A percentile compares a stretch with the other conserved stretches of the same genome.
These are phyloP conservation scores for Deilephila elpenor DNA, from an alignment of 2,888 invertebrate species.

Conservation along the genomic window DNA sequence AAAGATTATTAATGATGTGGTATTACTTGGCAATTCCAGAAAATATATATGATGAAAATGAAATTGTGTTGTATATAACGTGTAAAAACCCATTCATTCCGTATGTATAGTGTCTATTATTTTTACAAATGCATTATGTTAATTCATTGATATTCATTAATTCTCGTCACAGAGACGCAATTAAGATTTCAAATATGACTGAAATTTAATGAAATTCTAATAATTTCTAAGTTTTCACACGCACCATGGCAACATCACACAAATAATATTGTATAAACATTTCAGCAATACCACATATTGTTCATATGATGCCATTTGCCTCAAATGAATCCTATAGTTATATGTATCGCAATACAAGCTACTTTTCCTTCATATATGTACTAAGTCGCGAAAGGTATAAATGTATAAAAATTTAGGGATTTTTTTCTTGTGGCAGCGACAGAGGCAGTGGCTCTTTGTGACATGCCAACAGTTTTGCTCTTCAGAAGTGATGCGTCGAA, in stretches of 20 bases:
- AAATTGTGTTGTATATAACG: too few species aligned
- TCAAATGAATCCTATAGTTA: neutral
- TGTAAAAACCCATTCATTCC: too few species aligned
- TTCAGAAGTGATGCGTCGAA: constrained; percentile 52
- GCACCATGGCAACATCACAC: neutral
- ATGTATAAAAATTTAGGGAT: neutral
- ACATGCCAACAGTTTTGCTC: constrained; percentile 36
- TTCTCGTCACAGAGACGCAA: too few species aligned
- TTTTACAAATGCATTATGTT: too few species aligned
- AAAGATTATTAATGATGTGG: too few species aligned
- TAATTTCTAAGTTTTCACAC: neutral
- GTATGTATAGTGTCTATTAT: too few species aligned
- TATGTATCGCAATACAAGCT: neutral
- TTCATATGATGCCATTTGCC: neutral
- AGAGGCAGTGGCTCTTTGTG: constrained; percentile 30
- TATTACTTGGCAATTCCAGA: too few species aligned
- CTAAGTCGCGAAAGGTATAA: neutral
- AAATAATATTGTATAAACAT: neutral
- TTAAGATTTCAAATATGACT: too few species aligned
- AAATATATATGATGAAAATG: too few species aligned
- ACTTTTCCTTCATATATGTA: neutral
- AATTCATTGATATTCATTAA: too few species aligned
- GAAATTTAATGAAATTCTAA: too few species aligned
- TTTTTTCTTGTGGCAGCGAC: neutral
- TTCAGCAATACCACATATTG: neutral